Percentiles rank a stretch among this genome's conserved stretches.
Conservation (phyloP, 37 sponge, comb jelly and placozoan genomes). For the Agelas oroides region DNA sequence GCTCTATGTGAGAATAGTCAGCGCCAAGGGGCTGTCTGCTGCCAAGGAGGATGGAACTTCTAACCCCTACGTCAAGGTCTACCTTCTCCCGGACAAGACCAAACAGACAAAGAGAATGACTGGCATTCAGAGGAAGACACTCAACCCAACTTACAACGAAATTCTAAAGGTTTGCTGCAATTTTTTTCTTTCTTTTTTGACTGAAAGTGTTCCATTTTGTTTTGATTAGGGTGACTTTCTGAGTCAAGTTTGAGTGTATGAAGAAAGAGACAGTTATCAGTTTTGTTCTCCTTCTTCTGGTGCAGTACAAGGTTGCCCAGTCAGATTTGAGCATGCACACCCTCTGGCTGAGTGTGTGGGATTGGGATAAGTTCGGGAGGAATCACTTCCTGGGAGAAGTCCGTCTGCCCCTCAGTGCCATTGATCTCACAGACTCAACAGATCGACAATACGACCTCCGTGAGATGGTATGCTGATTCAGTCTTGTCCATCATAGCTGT, state of each 20-base stretch:
- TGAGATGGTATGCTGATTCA: constrained; percentile 35
- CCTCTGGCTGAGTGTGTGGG: constrained; percentile 80
- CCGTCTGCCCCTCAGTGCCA: constrained; percentile 41
- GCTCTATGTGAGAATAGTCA: constrained; percentile 47
- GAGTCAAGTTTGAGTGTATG: too few relatives aligned
- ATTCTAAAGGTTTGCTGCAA: constrained; percentile 61
- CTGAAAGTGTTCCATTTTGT: too few relatives aligned
- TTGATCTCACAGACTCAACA: constrained; percentile 46
- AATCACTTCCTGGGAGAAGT: constrained; percentile 83
- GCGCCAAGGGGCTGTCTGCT: constrained; percentile 58
- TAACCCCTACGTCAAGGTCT: constrained; percentile 78
- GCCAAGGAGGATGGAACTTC: constrained; percentile 50
- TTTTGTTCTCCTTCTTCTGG: neutral
- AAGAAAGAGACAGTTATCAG: too few relatives aligned
- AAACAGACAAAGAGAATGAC: constrained; percentile 77
- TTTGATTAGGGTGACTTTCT: too few relatives aligned
- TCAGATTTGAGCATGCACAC: constrained; percentile 17
- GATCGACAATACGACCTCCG: constrained; percentile 40
- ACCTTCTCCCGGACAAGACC: constrained; percentile 71
- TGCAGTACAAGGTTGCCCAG: constrained; percentile 50
- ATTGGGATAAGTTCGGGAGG: constrained; percentile 63
- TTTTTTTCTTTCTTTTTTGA: too few relatives aligned
- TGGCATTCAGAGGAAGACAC: constrained; percentile 44
- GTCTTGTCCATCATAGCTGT: too few relatives aligned
- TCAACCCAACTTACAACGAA: constrained; percentile 64